Evolutionary conservation across 2,888 invertebrate species (phyloP), one percentile per base, ranked within the genome.

Genomic region (Miltochrista miniata): DNA sequence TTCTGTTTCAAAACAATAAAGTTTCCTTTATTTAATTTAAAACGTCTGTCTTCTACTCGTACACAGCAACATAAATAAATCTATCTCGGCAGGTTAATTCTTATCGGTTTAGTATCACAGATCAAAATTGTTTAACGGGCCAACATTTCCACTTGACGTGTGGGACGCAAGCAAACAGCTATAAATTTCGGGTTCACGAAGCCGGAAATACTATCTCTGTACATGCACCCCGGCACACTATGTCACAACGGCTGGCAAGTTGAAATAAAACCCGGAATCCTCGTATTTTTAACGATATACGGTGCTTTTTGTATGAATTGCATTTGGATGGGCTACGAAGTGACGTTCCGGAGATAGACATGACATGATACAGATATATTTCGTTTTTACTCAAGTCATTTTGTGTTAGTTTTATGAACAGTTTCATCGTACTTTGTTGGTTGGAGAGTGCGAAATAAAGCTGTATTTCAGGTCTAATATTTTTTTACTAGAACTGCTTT

Each of bases 61-160:
- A 33, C 2, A 42, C 11, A 43, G 33, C 12, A 24, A 46, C 40
- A 36, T 39, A 43, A 18, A 35, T 12, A 43, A 45, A 18, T 5
- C 24, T n/a, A 42, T 45, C 35, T 7, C 7, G 18, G 9, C 39
- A 44, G 54, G 53, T 53, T 62, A 60, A 63, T 62, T 57, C 45
- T 35, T 47, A 56, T 40, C 45, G 57, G 54, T 51, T 51, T 56
- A 51, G 47, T 63, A 79, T 81, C 80, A 60, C 70, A 67, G 67
- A 83, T 83, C 85, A 76, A 78, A 81, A 81, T 81, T 80, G 82
- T 70, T 79, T 70, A 82, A 81, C 72, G 78, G 18, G 72, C 66
- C 36, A 55, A 58, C 61, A 66, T 63, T 73, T 68, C 77, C 74
- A 76, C 76, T 79, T 78, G 80, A 82, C 76, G 69, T 64, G 59